Evolutionary conservation across 2,113 vertebrate genomes (phyloP).

Genomic region (Cavia porcellus): DNA sequence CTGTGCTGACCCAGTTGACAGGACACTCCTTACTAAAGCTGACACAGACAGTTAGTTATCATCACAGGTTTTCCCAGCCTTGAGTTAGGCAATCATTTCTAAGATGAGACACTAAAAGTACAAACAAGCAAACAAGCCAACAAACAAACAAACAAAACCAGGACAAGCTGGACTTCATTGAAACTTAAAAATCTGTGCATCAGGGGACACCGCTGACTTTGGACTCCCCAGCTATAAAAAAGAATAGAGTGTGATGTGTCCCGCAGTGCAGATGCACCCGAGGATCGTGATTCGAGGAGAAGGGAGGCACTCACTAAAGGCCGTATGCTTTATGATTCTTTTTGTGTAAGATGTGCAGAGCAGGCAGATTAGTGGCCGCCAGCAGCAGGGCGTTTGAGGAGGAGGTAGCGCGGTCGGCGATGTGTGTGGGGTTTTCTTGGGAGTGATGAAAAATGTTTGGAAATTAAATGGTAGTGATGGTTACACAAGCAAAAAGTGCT

Average conservation of each 20-base stretch:
- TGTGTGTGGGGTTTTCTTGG: not conserved
- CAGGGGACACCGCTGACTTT: no score
- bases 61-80: not conserved
- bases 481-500: not conserved
- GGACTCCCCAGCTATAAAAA: no score
- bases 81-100: not conserved
- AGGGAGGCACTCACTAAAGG: not conserved
- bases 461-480: not conserved
- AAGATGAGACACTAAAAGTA: not conserved
- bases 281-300: not conserved
- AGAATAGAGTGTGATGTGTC: not conserved
- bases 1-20: not conserved
- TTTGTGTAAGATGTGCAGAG: not conserved
- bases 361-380: not conserved
- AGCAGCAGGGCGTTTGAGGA: no score
- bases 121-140: not conserved
- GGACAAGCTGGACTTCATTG: not conserved
- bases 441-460: not conserved
- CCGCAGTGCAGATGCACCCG: not conserved
- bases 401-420: not conserved
- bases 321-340: not conserved
- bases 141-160: not conserved
- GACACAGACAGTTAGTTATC: not conserved
- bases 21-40: not conserved
- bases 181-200: not conserved